phyloP scores from a whole-genome alignment of 2,113 vertebrate species.

The Aptenodytes patagonicus region DNA sequence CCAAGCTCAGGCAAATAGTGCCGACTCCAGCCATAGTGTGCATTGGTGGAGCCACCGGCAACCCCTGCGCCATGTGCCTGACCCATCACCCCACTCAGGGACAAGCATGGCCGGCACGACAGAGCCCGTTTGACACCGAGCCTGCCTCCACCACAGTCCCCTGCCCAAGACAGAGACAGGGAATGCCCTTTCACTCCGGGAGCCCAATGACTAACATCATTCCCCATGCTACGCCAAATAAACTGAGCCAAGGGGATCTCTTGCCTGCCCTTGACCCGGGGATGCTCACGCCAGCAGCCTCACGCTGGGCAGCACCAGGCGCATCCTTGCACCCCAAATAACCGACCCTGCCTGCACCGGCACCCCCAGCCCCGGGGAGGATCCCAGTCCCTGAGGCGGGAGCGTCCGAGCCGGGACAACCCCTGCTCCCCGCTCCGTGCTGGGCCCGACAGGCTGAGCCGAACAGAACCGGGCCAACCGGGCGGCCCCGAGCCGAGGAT shows the following conservation, averaged over 20 bases:
- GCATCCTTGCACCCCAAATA: not conserved
- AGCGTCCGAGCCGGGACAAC: not conserved
- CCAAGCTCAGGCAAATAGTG: fast-evolving
- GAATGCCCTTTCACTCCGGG: not conserved
- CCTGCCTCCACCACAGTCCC: not conserved
- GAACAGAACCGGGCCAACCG: not conserved
- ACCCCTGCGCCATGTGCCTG: not conserved
- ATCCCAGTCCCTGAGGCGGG: not conserved
- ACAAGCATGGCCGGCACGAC: fast-evolving
- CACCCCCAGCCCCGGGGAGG: not conserved
- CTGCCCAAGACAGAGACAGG: not conserved
- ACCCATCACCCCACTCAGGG: not conserved
- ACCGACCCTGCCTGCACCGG: not conserved
- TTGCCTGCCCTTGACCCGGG: not conserved
- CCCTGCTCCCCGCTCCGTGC: not conserved
- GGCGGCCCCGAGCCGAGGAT: not conserved
- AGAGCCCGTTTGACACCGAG: not conserved
- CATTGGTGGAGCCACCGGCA: fast-evolving
- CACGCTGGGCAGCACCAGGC: not conserved
- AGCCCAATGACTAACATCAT: not conserved
- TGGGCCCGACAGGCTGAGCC: not conserved
- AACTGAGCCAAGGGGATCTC: not conserved
- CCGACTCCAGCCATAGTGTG: fast-evolving
- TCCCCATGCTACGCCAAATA: not conserved
- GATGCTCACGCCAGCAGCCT: not conserved